A percentile compares a stretch with the other conserved stretches of the same genome.
Conservation (phyloP, 2,113 vertebrate species). For the Syngnathoides biaculeatus region DNA sequence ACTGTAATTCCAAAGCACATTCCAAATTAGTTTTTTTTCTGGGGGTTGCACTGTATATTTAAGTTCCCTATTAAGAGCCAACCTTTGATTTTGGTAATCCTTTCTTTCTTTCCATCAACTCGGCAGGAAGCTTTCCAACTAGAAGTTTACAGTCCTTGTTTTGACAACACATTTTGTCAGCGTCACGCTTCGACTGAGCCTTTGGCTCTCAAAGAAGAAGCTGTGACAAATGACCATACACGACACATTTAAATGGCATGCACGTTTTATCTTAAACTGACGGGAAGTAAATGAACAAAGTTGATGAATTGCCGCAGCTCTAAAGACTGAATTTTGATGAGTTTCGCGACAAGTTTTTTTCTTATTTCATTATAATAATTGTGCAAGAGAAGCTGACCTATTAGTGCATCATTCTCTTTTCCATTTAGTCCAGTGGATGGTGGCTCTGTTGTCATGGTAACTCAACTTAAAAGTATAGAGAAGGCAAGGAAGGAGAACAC, state of each 20-base stretch:
- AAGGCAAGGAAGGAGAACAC: too few relatives aligned
- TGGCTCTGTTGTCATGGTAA: conserved; percentile 67
- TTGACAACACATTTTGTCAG: not conserved
- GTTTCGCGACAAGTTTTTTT: conserved; percentile 4
- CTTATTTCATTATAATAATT: not conserved
- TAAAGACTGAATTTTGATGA: conserved; percentile 20
- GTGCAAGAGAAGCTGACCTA: not conserved
- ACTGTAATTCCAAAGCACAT: too few relatives aligned
- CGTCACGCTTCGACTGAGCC: not conserved
- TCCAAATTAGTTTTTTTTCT: too few relatives aligned
- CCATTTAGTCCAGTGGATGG: conserved; percentile 22
- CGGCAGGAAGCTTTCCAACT: too few relatives aligned
- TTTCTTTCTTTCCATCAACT: too few relatives aligned
- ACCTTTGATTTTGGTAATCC: too few relatives aligned
- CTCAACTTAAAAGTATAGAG: conserved; percentile 62
- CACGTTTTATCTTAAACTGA: conserved; percentile 16
- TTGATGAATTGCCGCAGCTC: conserved; percentile 6
- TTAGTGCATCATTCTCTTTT: not conserved
- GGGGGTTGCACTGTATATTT: too few relatives aligned
- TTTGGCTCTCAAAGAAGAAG: not conserved
- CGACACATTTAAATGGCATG: conserved; percentile 9
- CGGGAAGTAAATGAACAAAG: conserved; percentile 16
- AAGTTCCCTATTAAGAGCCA: too few relatives aligned
- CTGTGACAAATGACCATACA: not conserved
- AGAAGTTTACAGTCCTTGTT: too few relatives aligned